Evolutionary conservation across 1,140 invertebrate species (phyloP).

Genomic region (Micrasema minimum): DNA sequence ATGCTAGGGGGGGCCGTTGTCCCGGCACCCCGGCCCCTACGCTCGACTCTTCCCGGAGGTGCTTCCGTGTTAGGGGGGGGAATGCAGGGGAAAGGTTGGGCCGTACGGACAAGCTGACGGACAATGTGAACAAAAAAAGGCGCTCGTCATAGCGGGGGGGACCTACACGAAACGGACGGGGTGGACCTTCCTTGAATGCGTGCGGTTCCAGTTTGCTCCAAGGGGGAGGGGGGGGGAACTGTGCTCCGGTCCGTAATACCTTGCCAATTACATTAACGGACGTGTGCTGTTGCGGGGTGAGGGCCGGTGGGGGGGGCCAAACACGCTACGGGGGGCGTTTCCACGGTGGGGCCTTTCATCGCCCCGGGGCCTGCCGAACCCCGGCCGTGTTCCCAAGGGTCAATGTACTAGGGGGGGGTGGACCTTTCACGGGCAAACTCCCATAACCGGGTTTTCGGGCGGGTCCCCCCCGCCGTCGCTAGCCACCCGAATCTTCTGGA

Average conservation of each 20-base stretch:
- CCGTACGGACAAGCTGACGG: slow-evolving; percentile 77
- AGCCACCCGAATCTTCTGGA: slow-evolving; percentile 92
- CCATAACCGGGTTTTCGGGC: slow-evolving; percentile 91
- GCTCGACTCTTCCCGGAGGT: slow-evolving; percentile 87
- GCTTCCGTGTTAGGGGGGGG: slow-evolving; percentile 87
- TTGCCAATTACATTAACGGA: slow-evolving; percentile 91
- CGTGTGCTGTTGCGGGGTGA: slow-evolving; percentile 76
- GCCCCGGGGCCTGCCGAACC: slow-evolving; percentile 91
- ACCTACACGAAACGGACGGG: slow-evolving; percentile 88
- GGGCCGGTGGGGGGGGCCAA: slow-evolving; percentile 96
- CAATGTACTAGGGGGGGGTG: slow-evolving; percentile 96
- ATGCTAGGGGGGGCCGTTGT: no score
- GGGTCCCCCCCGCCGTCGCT: slow-evolving; percentile 94
- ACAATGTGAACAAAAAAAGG: slow-evolving; percentile 98
- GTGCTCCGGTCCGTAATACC: slow-evolving; percentile 89
- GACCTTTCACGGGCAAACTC: slow-evolving; percentile 91
- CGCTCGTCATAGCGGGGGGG: slow-evolving; percentile 93
- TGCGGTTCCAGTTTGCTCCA: slow-evolving; percentile 93
- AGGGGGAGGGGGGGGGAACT: no score
- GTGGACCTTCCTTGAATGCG: slow-evolving; percentile 94
- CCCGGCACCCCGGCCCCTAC: slow-evolving; percentile 87
- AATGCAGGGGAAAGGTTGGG: slow-evolving; percentile 81
- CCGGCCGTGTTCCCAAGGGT: slow-evolving; percentile 91
- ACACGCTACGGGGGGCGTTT: slow-evolving; percentile 90
- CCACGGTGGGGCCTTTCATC: slow-evolving; percentile 97